A percentile compares a stretch with the other conserved stretches of the same genome.
These are phyloP conservation scores for Oegoconia quadripuncta DNA, from an alignment of 2,888 invertebrate genomes.

Conservation along the genomic window DNA sequence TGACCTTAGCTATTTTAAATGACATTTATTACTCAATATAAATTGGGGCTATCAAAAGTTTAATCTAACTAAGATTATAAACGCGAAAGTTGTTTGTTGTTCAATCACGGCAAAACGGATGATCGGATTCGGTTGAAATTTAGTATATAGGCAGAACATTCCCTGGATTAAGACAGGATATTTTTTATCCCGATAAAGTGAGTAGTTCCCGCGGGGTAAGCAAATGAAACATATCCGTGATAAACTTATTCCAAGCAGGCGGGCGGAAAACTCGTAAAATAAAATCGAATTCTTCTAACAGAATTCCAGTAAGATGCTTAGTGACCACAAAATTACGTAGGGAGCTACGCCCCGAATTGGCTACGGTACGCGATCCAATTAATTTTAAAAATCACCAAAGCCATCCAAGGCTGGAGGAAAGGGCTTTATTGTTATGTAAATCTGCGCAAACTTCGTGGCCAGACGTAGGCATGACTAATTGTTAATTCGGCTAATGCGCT, in stretches of 20 bases:
- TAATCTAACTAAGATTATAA: no score
- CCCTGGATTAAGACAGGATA: no score
- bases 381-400: constrained; percentile 75
- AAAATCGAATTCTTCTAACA: neutral
- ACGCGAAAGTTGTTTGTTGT: no score
- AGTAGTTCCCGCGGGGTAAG: no score
- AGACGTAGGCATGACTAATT: constrained; percentile 77
- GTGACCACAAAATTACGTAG: constrained; percentile 51
- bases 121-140: no score
- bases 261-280: constrained; percentile 1
- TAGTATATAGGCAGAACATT: no score
- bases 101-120: no score
- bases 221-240: no score
- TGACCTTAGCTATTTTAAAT: no score
- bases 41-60: constrained; percentile 15
- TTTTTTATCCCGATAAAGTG: no score
- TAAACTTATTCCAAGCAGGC: no score
- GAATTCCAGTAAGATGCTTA: constrained; percentile 19
- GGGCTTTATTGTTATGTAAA: constrained; percentile 78
- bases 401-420: constrained; percentile 47
- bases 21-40: constrained; percentile 26
- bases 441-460: constrained; percentile 72
- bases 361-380: constrained; percentile 71
- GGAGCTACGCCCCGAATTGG: constrained; percentile 55
- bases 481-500: constrained; percentile 77